Percentiles rank a stretch among this genome's conserved stretches.
Evolutionary conservation across 2,888 invertebrate genomes (phyloP).

Genomic region (Tromatobia lineatoria): DNA sequence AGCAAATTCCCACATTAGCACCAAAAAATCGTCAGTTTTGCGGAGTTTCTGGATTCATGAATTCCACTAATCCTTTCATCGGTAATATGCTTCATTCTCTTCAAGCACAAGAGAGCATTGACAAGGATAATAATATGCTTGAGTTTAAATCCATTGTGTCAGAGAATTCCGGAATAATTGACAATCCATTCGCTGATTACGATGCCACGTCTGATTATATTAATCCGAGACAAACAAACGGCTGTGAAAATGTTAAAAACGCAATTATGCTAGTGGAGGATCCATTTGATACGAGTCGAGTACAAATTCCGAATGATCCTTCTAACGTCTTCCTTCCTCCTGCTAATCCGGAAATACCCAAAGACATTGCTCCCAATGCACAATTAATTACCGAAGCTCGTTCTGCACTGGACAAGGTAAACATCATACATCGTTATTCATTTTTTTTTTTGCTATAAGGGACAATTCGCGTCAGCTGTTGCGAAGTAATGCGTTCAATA

Average conservation of each 20-base stretch:
- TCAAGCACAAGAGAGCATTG: conserved; percentile 42
- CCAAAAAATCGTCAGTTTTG: conserved; percentile 7
- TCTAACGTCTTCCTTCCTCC: conserved; percentile 74
- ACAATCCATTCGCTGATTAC: conserved; percentile 61
- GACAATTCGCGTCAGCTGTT: conserved; percentile 27
- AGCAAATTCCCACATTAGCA: background rate
- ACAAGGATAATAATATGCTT: conserved; percentile 57
- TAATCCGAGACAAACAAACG: conserved; percentile 12
- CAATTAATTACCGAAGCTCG: conserved; percentile 79
- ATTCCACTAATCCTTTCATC: conserved; percentile 72
- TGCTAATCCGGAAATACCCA: conserved; percentile 70
- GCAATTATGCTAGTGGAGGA: conserved; percentile 69
- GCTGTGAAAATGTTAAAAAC: conserved; percentile 25
- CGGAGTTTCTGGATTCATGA: conserved; percentile 63
- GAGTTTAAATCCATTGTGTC: conserved; percentile 59
- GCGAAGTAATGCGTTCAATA: background rate
- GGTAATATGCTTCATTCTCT: conserved; percentile 57
- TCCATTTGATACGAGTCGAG: conserved; percentile 82
- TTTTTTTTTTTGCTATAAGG: conserved; percentile 57
- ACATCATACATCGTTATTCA: conserved; percentile 70
- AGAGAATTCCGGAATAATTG: conserved; percentile 16
- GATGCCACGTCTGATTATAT: conserved; percentile 11
- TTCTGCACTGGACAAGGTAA: conserved; percentile 82
- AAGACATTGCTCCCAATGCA: conserved; percentile 75
- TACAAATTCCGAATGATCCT: conserved; percentile 76